phyloP scores from a whole-genome alignment of 2,797 vertebrate species.

The Hippocampus kuda region DNA sequence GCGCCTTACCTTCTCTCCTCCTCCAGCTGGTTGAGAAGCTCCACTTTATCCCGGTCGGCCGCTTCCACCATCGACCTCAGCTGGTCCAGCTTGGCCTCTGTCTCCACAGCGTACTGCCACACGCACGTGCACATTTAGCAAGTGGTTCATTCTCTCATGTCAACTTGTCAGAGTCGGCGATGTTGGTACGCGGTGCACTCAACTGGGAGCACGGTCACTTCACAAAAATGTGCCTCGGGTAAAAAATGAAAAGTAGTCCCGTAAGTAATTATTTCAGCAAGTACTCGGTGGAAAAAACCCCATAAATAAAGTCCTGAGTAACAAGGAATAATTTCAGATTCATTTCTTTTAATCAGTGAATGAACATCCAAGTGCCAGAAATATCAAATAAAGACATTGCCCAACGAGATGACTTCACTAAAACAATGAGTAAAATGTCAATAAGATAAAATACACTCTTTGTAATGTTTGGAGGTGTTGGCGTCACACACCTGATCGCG shows the following conservation, averaged over 20 bases:
- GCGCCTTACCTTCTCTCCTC: slow-evolving; percentile 81
- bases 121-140: neutral
- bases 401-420: neutral
- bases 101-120: slow-evolving; percentile 77
- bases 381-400: neutral
- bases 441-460: neutral
- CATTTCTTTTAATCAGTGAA: neutral
- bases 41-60: slow-evolving; percentile 93
- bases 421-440: neutral
- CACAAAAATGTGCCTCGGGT: too few species aligned
- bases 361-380: neutral
- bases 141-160: neutral
- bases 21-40: slow-evolving; percentile 92
- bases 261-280: too few species aligned
- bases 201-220: too few species aligned
- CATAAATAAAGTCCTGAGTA: too few species aligned
- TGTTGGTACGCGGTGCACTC: too few species aligned
- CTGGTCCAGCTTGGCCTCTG: slow-evolving; percentile 93
- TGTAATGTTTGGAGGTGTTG: too few species aligned
- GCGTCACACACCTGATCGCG: slow-evolving; percentile 76
- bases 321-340: too few species aligned
- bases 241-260: too few species aligned
- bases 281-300: too few species aligned
- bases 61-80: slow-evolving; percentile 88
- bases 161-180: too few species aligned